Conservation (phyloP, 2,113 vertebrate genomes). For the Hymenochirus boettgeri region DNA sequence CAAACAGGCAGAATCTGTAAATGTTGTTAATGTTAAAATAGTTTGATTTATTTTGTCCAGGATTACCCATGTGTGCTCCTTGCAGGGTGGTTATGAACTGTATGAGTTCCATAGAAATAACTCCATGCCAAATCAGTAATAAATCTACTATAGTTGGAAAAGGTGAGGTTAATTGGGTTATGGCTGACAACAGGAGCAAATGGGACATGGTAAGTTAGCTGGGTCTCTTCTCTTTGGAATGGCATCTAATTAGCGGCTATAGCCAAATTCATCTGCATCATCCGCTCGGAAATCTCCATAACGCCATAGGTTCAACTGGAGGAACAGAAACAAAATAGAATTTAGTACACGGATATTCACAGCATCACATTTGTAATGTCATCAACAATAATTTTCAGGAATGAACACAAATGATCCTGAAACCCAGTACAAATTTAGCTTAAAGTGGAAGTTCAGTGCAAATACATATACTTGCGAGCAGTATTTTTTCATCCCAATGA, state of each 20-base stretch:
- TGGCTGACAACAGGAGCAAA: conserved; percentile 8
- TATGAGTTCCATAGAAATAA: background rate
- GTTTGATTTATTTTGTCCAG: conserved; percentile 10
- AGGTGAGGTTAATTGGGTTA: background rate
- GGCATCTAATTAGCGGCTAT: conserved; percentile 61
- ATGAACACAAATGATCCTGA: no score
- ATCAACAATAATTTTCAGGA: no score
- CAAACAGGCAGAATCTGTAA: background rate
- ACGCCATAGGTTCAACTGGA: conserved; percentile 88
- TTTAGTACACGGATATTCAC: no score
- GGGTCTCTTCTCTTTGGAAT: conserved; percentile 46
- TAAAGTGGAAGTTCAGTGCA: no score
- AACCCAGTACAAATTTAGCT: no score
- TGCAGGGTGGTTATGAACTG: background rate
- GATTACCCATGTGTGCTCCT: conserved; percentile 9
- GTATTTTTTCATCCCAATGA: no score
- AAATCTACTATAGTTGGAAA: background rate
- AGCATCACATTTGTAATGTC: no score
- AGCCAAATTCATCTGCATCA: conserved; percentile 83
- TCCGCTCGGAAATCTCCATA: conserved; percentile 89
- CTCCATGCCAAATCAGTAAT: background rate
- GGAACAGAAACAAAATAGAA: no score
- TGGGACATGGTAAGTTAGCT: conserved; percentile 1
- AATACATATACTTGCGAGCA: no score
- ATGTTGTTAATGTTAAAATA: conserved; percentile 13